Percentiles rank a stretch among this genome's conserved stretches.
phyloP scores from a whole-genome alignment of 2,113 vertebrate species.

The Nycticryphes semicollaris region DNA sequence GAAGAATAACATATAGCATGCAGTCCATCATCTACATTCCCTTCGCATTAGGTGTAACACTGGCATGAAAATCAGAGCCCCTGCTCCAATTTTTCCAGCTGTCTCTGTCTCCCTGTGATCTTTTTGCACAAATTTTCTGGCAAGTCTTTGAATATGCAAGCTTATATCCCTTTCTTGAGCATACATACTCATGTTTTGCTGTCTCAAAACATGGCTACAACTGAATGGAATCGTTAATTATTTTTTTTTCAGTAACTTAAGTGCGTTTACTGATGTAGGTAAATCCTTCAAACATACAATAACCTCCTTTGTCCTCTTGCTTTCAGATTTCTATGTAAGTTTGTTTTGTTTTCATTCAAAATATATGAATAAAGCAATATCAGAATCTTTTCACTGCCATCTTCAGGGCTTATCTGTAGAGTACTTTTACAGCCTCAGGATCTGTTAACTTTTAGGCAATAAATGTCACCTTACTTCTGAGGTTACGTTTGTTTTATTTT shows the following conservation, averaged over 20 bases:
- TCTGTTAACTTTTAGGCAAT: constrained; percentile 56
- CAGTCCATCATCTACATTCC: constrained; percentile 71
- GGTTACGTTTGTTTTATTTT: constrained; percentile 47
- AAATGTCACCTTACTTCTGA: constrained; percentile 23
- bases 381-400: constrained; percentile 52
- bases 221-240: constrained; percentile 29
- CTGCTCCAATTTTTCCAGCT: constrained; percentile 80
- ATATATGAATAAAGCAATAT: constrained; percentile 65
- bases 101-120: constrained; percentile 77
- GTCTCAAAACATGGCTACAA: constrained; percentile 27
- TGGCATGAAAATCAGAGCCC: constrained; percentile 71
- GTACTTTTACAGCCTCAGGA: constrained; percentile 61
- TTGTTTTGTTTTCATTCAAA: constrained; percentile 65
- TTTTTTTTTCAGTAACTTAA: constrained; percentile 11
- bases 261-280: constrained; percentile 6
- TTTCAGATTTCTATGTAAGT: constrained; percentile 5
- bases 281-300: neutral
- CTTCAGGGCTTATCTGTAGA: constrained; percentile 56
- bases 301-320: neutral
- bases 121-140: constrained; percentile 74
- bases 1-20: constrained; percentile 43
- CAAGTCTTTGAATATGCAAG: constrained; percentile 57
- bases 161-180: constrained; percentile 44
- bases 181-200: neutral
- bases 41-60: constrained; percentile 73